Conservation (phyloP, 2,113 vertebrate species). For the Pseudolaguvia tuberculata region DNA sequence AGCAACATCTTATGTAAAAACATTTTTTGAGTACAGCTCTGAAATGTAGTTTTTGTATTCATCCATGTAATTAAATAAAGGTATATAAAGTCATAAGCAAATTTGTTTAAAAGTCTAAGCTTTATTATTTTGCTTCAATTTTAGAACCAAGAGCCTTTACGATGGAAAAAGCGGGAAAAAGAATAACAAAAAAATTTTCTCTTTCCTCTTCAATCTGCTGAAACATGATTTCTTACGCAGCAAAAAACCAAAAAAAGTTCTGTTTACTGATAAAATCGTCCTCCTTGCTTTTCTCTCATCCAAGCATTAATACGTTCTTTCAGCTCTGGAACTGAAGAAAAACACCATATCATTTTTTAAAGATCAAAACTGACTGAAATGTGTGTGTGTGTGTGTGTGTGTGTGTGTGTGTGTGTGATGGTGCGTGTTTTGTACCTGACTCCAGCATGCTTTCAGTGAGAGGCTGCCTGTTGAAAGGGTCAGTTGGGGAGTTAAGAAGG, state of each 20-base stretch:
- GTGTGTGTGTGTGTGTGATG: too few relatives aligned
- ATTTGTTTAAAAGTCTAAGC: conserved; percentile 68
- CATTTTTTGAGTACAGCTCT: conserved; percentile 51
- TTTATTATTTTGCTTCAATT: conserved; percentile 76
- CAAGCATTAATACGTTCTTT: conserved; percentile 93
- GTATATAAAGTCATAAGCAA: conserved; percentile 68
- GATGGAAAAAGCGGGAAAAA: conserved; percentile 54
- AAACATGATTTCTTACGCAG: conserved; percentile 56
- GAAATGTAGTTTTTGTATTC: conserved; percentile 51
- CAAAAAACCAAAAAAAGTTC: conserved; percentile 54
- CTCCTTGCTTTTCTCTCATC: conserved; percentile 93
- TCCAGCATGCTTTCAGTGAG: conserved; percentile 97
- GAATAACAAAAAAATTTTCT: conserved; percentile 46
- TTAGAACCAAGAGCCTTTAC: conserved; percentile 58
- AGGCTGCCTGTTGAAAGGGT: conserved; percentile 94
- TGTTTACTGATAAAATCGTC: conserved; percentile 67
- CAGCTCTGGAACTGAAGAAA: conserved; percentile 83
- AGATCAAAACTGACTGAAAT: too few relatives aligned
- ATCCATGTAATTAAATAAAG: conserved; percentile 63
- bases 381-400: too few relatives aligned
- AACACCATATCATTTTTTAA: too few relatives aligned
- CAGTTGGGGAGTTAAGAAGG: conserved; percentile 92
- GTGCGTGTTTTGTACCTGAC: conserved; percentile 79
- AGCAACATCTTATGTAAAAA: too few relatives aligned
- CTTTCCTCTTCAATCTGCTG: conserved; percentile 24